phyloP scores from a whole-genome alignment of 2,113 vertebrate species.

The Hystrix cristata region DNA sequence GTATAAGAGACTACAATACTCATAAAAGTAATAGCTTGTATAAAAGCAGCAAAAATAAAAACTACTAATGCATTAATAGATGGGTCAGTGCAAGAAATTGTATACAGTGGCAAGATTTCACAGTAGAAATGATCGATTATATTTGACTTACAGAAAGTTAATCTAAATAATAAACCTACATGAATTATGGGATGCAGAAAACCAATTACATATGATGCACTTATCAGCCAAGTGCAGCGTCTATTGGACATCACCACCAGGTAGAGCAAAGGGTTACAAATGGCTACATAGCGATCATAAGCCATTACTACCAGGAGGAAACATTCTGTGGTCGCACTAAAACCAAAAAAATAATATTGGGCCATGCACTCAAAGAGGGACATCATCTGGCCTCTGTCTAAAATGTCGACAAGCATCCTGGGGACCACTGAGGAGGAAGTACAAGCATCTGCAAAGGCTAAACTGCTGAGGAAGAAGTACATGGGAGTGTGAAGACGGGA shows the following conservation, averaged over 20 bases:
- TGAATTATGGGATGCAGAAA: conserved; percentile 66
- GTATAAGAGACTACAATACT: conserved; percentile 67
- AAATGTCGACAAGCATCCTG: conserved; percentile 38
- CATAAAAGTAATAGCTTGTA: conserved; percentile 47
- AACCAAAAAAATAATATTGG: conserved; percentile 67
- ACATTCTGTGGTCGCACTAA: conserved; percentile 71
- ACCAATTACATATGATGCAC: conserved; percentile 33
- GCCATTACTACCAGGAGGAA: conserved; percentile 75
- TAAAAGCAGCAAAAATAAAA: conserved; percentile 58
- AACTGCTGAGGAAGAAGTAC: conserved; percentile 53
- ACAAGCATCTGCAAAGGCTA: conserved; percentile 66
- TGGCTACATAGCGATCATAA: conserved; percentile 73
- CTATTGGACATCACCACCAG: conserved; percentile 68
- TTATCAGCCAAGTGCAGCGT: conserved; percentile 55
- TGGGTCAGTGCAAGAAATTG: conserved; percentile 73
- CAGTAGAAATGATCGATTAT: conserved; percentile 75
- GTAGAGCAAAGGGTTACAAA: conserved; percentile 73
- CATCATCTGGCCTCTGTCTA: conserved; percentile 16
- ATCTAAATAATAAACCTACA: conserved; percentile 63
- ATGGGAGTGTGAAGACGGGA: conserved; percentile 57
- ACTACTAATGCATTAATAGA: conserved; percentile 61
- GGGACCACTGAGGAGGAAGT: conserved; percentile 65
- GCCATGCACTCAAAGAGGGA: conserved; percentile 46
- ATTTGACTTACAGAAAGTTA: conserved; percentile 72
- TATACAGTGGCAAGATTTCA: conserved; percentile 71